These are phyloP conservation scores for Sitodiplosis mosellana DNA, from an alignment of 1,140 invertebrate genomes.

Conservation along the genomic window DNA sequence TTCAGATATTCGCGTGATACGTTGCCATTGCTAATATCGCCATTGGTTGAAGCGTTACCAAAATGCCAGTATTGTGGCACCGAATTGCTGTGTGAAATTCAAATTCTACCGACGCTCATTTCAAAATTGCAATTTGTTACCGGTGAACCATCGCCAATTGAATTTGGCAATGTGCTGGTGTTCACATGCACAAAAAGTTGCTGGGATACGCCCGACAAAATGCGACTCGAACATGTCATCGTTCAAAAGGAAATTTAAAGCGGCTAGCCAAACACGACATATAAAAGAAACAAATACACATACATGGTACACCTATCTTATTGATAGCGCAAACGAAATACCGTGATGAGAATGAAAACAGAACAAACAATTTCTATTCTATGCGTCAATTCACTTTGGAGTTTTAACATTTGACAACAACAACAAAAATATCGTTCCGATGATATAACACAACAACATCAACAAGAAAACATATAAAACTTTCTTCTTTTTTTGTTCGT, in stretches of 20 bases:
- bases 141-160: slow-evolving; percentile 34
- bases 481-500: too few relatives aligned
- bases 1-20: slow-evolving; percentile 48
- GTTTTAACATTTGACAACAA: too few relatives aligned
- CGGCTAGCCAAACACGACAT: too few relatives aligned
- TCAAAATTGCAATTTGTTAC: slow-evolving; percentile 40
- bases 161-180: slow-evolving; percentile 64
- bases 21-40: slow-evolving; percentile 42
- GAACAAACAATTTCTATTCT: too few relatives aligned
- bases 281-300: too few relatives aligned
- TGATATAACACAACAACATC: too few relatives aligned
- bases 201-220: slow-evolving; percentile 48
- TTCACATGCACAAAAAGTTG: slow-evolving; percentile 69
- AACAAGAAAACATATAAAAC: too few relatives aligned
- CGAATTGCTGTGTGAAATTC: slow-evolving; percentile 56
- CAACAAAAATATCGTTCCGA: too few relatives aligned
- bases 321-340: neutral
- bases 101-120: slow-evolving; percentile 60
- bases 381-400: too few relatives aligned
- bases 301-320: neutral
- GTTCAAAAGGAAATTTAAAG: slow-evolving; percentile 45
- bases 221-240: slow-evolving; percentile 49
- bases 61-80: slow-evolving; percentile 51
- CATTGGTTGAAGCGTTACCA: slow-evolving; percentile 28
- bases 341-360: too few relatives aligned